phyloP scores from a whole-genome alignment of 2,113 vertebrate genomes.

The Chlamydotis undulata region DNA sequence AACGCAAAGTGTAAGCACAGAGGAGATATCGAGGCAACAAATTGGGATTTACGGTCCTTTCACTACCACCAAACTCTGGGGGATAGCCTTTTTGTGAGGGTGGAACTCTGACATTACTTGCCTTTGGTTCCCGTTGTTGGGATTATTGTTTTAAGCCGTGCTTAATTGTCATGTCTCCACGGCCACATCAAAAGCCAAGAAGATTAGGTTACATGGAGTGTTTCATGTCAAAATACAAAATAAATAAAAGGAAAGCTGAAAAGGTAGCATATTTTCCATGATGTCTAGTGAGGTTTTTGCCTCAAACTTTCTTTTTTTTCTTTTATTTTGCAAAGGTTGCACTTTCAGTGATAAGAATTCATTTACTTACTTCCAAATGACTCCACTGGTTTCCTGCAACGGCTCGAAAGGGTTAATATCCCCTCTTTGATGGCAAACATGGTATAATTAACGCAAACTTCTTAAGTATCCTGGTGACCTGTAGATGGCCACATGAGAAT shows the following conservation, averaged over 20 bases:
- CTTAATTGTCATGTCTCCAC: constrained; percentile 73
- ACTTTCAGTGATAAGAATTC: not conserved
- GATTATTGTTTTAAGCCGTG: constrained; percentile 71
- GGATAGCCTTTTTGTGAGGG: constrained; percentile 11
- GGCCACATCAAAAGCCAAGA: constrained; percentile 71
- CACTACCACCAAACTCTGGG: not conserved
- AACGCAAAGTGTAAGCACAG: not conserved
- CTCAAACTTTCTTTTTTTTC: not conserved
- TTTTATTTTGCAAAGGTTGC: not conserved
- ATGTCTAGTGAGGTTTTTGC: not conserved
- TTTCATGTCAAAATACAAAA: constrained; percentile 74
- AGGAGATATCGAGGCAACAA: constrained; percentile 3
- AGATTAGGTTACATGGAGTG: constrained; percentile 72
- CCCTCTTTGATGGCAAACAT: constrained; percentile 60
- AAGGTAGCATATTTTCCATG: constrained; percentile 45
- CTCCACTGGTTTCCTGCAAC: not conserved
- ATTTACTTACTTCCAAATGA: not conserved
- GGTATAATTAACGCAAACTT: constrained; percentile 65
- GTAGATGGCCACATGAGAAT: constrained; percentile 72
- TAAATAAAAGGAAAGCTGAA: constrained; percentile 64
- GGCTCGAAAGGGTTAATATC: constrained; percentile 33
- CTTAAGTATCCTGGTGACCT: constrained; percentile 70
- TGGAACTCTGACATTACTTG: constrained; percentile 60
- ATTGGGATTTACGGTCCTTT: constrained; percentile 50
- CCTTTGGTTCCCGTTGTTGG: constrained; percentile 56